A percentile compares a stretch with the other conserved stretches of the same genome.
Conservation (phyloP, 2,113 vertebrate genomes). For the Lasiurus cinereus region DNA sequence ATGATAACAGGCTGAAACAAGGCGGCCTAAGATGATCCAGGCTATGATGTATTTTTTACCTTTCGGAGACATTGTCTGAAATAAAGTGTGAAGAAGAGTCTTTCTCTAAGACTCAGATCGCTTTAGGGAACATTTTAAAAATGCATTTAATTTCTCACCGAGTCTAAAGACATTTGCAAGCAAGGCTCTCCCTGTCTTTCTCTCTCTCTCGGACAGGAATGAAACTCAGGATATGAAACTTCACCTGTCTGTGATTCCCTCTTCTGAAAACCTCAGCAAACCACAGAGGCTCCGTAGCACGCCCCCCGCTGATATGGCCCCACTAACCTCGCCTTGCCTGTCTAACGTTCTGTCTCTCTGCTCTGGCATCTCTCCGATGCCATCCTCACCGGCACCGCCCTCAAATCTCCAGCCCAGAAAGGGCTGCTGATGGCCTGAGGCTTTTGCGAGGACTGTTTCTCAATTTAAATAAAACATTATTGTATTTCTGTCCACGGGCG, state of each 20-base stretch:
- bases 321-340: conserved; percentile 50
- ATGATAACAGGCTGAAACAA: not conserved
- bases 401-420: conserved; percentile 50
- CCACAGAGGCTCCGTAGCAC: not conserved
- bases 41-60: not conserved
- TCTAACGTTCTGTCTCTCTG: not conserved
- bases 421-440: not conserved
- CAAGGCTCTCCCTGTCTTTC: not conserved
- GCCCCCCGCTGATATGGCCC: not conserved
- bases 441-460: not conserved
- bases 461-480: conserved; percentile 67
- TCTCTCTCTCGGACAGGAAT: conserved; percentile 23
- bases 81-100: not conserved
- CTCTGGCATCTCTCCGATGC: not conserved
- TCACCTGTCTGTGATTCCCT: not conserved
- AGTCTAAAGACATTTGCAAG: not conserved
- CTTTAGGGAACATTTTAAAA: conserved; percentile 12
- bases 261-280: conserved; percentile 49
- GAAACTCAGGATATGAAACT: conserved; percentile 16
- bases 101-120: not conserved
- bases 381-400: not conserved
- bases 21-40: not conserved
- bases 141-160: conserved; percentile 12
- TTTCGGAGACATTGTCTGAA: not conserved
- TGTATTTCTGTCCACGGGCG: not conserved